phyloP scores from a whole-genome alignment of 2,113 vertebrate genomes.

The Arizona elegans region DNA sequence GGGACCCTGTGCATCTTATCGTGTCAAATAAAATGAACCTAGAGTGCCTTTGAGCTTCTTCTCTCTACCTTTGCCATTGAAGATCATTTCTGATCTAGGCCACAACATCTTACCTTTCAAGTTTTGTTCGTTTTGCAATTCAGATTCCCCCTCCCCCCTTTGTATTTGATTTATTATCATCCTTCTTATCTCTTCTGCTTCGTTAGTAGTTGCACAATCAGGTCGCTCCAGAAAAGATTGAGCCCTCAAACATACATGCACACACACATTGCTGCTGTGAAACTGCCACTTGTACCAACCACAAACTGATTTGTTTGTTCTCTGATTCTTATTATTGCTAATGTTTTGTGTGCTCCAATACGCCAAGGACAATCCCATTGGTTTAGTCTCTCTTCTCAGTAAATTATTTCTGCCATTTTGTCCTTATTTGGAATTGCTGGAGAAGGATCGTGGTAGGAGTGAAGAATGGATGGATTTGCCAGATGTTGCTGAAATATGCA shows the following conservation, averaged over 20 bases:
- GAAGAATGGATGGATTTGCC: background rate
- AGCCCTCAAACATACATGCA: background rate
- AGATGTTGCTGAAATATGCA: background rate
- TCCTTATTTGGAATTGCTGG: background rate
- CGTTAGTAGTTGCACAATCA: background rate
- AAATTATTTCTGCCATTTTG: background rate
- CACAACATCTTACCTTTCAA: background rate
- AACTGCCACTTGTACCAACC: background rate
- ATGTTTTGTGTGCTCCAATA: background rate
- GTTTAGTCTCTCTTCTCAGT: background rate
- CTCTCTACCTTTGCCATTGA: background rate
- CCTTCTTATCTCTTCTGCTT: background rate
- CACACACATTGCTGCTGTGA: background rate
- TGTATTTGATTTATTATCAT: background rate
- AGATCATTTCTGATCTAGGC: background rate
- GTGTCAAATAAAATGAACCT: background rate
- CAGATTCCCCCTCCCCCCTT: background rate
- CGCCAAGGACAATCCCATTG: background rate
- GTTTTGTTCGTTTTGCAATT: background rate
- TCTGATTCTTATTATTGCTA: background rate
- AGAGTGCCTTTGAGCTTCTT: background rate
- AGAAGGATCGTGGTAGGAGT: background rate
- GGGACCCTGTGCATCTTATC: background rate
- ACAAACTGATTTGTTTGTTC: background rate
- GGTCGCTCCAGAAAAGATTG: background rate